Evolutionary conservation across 2,888 invertebrate species (phyloP).

Genomic region (Napeogenes sylphis): DNA sequence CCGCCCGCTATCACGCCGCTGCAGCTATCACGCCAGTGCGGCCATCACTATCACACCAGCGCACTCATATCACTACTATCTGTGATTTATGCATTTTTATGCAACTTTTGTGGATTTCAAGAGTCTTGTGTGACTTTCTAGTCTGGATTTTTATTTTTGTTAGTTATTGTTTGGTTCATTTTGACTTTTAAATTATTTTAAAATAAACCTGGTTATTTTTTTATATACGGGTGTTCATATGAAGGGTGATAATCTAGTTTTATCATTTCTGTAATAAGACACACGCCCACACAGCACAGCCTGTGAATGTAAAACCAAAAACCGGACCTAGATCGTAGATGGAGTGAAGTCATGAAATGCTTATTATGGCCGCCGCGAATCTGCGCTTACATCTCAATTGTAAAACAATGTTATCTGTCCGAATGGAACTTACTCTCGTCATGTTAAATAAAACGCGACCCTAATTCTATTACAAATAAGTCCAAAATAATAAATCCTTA

Average conservation of each 20-base stretch:
- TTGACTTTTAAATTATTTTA: not conserved
- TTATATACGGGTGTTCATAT: too few species aligned
- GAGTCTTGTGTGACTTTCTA: not conserved
- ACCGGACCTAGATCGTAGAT: constrained; percentile 23
- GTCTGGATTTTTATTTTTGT: constrained; percentile 1
- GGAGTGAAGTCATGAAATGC: constrained; percentile 49
- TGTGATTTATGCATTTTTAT: constrained; percentile 34
- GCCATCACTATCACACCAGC: constrained; percentile 25
- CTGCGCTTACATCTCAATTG: constrained; percentile 65
- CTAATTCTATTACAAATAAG: constrained; percentile 26
- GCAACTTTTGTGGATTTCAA: constrained; percentile 11
- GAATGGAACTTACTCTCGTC: constrained; percentile 33
- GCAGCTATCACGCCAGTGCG: constrained; percentile 24
- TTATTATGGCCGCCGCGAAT: constrained; percentile 52
- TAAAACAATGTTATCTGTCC: constrained; percentile 61
- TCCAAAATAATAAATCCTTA: constrained; percentile 31
- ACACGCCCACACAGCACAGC: constrained; percentile 12
- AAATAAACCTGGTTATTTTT: too few species aligned
- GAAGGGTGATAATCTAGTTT: not conserved
- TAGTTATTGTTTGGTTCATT: not conserved
- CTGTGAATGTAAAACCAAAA: constrained; percentile 14
- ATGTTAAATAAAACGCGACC: constrained; percentile 36
- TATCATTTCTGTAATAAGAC: not conserved
- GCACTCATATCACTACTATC: constrained; percentile 13
- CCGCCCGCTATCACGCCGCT: constrained; percentile 37